Base-by-base conservation (phyloP, 2,888 invertebrate genomes). In the Ephialtes manifestator region DNA sequence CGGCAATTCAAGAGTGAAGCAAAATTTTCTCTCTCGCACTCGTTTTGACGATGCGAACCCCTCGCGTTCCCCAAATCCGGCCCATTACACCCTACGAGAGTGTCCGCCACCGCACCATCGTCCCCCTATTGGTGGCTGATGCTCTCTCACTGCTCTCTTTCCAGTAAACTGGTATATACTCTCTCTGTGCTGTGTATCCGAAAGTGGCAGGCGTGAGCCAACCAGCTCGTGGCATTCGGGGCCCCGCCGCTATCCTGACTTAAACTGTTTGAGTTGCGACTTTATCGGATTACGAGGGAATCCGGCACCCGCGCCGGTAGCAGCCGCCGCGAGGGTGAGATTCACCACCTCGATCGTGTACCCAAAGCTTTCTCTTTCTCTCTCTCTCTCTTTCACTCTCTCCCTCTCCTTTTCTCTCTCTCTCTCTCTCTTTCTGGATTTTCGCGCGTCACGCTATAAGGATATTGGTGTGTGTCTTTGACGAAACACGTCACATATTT, bases 181-280 rank as follows among this genome's bases (percentile, higher is more conserved):
- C 31, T 7, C 31, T 10, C 18, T 18, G 18, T 13, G n/a, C 60
- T 35, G 60, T 63, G 60, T 63, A 63, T 63, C 60, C 60, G 18
- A 51, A 51, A 15, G 48, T n/a, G 11, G 15, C 53, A 72, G 72
- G 39, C 58, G 58, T 55, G 43, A 70, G 53, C 53, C 53, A 53
- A 11, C n/a, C n/a, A 60, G 46, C 55, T 28, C 46, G 70, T 39
- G 84, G 76, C 75, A 72, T 85, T 83, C 83, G 63, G 78, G 87
- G 28, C 13, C n/a, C 89, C 86, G 87, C 88, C 72, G 82, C 82
- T 89, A 88, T 88, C 86, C 87, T 88, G 91, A 90, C 91, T 91
- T 92, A 92, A 93, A 91, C 92, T 93, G 91, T 93, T 93, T 93
- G 92, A 93, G 91, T 93, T 92, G 91, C 89, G 92, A 92, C 91